Percentiles rank a stretch among this genome's conserved stretches.
Conservation (phyloP, 1,140 invertebrate species). For the Carposina sasakii region DNA sequence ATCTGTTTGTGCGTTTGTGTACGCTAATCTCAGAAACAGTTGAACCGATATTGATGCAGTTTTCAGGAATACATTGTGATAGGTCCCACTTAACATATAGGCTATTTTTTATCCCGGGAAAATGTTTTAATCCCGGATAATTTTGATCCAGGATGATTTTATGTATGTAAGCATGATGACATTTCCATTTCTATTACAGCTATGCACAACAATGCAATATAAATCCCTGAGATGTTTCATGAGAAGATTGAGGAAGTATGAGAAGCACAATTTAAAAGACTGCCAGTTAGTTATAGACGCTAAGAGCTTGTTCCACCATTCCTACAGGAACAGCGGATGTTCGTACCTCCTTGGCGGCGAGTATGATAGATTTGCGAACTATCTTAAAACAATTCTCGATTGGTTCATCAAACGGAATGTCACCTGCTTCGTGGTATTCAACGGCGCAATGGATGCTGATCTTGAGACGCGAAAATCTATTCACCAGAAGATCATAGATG, state of each 20-base stretch:
- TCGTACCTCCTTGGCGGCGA: constrained; percentile 25
- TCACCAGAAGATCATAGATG: constrained; percentile 24
- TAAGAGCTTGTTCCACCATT: constrained; percentile 18
- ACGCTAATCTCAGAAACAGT: no score
- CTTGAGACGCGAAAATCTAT: constrained; percentile 16
- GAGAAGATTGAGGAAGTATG: not conserved
- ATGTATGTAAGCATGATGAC: no score
- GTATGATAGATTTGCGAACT: constrained; percentile 26
- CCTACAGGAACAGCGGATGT: constrained; percentile 22
- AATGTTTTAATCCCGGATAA: no score
- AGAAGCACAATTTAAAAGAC: constrained; percentile 5
- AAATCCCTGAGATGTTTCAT: not conserved
- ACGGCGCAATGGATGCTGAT: constrained; percentile 16
- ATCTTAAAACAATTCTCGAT: constrained; percentile 20
- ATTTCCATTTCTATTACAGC: no score
- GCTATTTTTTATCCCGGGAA: no score
- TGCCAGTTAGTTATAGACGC: constrained; percentile 27
- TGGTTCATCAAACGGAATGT: constrained; percentile 15
- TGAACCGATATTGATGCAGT: no score
- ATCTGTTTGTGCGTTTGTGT: no score
- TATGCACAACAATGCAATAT: no score
- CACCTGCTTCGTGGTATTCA: constrained; percentile 27
- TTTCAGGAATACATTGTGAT: no score
- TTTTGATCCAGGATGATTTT: no score
- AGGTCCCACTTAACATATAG: no score